These are phyloP conservation scores for Thymelicus lineola DNA, from an alignment of 2,888 invertebrate species.

Conservation along the genomic window DNA sequence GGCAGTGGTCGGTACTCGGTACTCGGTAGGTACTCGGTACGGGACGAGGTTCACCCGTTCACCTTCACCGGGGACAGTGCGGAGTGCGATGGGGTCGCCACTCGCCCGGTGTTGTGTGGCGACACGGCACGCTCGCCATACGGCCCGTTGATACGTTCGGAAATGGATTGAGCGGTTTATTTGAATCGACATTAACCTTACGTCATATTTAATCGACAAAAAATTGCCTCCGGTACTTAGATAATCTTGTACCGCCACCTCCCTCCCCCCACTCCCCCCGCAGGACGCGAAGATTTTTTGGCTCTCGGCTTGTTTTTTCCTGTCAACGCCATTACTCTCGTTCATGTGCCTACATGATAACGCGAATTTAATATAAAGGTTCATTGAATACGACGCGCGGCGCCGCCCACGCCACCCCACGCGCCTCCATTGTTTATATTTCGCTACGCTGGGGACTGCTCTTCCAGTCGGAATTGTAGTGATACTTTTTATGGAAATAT, in stretches of 20 bases:
- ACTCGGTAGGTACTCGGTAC: too few species aligned
- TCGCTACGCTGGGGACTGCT: too few species aligned
- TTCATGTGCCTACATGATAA: not conserved
- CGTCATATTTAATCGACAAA: not conserved
- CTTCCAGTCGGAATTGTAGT: too few species aligned
- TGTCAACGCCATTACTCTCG: not conserved
- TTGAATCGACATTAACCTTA: not conserved
- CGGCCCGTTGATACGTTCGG: not conserved
- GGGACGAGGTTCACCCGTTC: too few species aligned
- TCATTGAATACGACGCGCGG: too few species aligned
- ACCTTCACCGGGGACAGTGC: too few species aligned
- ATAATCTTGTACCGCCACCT: not conserved
- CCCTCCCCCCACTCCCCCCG: not conserved
- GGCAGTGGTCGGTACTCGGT: too few species aligned
- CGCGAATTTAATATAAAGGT: not conserved
- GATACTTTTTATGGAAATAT: too few species aligned
- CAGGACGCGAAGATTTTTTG: not conserved
- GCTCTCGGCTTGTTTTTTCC: conserved; percentile 1
- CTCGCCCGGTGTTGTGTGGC: too few species aligned
- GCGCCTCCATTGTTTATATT: too few species aligned
- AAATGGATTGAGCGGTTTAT: not conserved
- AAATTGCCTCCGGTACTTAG: conserved; percentile 9
- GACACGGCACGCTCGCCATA: not conserved
- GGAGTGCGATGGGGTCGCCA: too few species aligned
- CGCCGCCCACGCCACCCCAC: too few species aligned